Evolutionary conservation across 2,888 invertebrate species (phyloP).

Genomic region (Peribatodes rhomboidaria): DNA sequence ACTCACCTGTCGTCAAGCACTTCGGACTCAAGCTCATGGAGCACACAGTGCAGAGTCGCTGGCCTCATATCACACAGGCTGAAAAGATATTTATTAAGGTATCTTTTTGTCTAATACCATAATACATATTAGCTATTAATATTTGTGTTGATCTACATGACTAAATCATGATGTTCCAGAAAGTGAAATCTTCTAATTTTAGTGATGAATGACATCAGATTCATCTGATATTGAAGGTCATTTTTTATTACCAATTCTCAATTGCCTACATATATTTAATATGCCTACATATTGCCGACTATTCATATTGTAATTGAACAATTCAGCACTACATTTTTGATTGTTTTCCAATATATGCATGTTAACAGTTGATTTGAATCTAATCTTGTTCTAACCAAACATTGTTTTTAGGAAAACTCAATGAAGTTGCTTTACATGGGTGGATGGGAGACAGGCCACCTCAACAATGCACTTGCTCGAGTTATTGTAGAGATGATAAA

Average conservation of each 20-base stretch:
- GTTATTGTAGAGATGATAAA: slow-evolving; percentile 99
- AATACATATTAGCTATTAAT: too few species aligned
- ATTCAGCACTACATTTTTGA: too few species aligned
- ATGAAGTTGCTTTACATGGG: slow-evolving; percentile 94
- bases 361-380: not conserved
- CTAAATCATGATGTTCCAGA: too few species aligned
- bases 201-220: not conserved
- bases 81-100: slow-evolving; percentile 96
- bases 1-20: slow-evolving; percentile 93
- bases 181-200: too few species aligned
- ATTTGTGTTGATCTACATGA: too few species aligned
- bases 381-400: not conserved
- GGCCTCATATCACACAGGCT: slow-evolving; percentile 95
- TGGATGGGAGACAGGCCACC: slow-evolving; percentile 90
- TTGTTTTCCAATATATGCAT: not conserved
- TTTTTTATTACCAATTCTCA: not conserved
- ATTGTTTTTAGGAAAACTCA: slow-evolving; percentile 90
- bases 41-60: slow-evolving; percentile 96
- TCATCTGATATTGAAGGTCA: not conserved
- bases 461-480: slow-evolving; percentile 94
- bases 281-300: too few species aligned
- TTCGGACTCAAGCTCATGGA: slow-evolving; percentile 97
- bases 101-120: slow-evolving; percentile 36
- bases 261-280: not conserved
- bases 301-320: not conserved